Evolutionary conservation across 2,113 vertebrate genomes (phyloP).

Genomic region (Heptranchias perlo): DNA sequence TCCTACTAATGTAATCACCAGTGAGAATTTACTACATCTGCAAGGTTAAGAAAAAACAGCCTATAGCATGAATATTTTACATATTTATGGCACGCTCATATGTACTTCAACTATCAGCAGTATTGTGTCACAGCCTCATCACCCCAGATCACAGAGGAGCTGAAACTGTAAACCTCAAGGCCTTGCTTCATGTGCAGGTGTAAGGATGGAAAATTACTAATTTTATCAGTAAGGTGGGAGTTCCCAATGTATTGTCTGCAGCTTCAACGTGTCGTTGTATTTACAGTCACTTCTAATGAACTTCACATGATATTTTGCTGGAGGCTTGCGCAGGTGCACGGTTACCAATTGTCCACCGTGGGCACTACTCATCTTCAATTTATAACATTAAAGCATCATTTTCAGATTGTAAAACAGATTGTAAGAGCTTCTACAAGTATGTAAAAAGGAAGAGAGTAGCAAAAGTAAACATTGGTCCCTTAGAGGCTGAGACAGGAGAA

Average conservation of each 20-base stretch:
- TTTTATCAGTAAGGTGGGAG: not conserved
- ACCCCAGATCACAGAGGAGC: not conserved
- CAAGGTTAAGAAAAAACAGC: not conserved
- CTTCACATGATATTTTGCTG: not conserved
- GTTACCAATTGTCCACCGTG: not conserved
- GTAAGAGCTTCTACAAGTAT: too few relatives aligned
- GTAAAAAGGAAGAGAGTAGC: too few relatives aligned
- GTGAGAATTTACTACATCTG: constrained; percentile 3
- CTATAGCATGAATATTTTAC: not conserved
- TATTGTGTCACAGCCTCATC: not conserved
- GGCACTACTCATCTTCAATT: not conserved
- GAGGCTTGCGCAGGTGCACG: not conserved
- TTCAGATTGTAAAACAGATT: too few relatives aligned
- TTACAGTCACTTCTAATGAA: not conserved
- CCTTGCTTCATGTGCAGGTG: not conserved
- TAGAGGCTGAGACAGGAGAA: too few relatives aligned
- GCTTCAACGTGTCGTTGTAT: not conserved
- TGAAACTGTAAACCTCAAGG: not conserved
- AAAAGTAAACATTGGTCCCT: too few relatives aligned
- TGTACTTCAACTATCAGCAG: not conserved
- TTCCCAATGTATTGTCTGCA: not conserved
- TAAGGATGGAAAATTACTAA: not conserved
- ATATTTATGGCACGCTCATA: not conserved
- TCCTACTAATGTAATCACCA: not conserved
- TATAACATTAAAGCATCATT: not conserved